Base-by-base conservation (phyloP, 2,113 vertebrate genomes). In the Aplodontia rufa region DNA sequence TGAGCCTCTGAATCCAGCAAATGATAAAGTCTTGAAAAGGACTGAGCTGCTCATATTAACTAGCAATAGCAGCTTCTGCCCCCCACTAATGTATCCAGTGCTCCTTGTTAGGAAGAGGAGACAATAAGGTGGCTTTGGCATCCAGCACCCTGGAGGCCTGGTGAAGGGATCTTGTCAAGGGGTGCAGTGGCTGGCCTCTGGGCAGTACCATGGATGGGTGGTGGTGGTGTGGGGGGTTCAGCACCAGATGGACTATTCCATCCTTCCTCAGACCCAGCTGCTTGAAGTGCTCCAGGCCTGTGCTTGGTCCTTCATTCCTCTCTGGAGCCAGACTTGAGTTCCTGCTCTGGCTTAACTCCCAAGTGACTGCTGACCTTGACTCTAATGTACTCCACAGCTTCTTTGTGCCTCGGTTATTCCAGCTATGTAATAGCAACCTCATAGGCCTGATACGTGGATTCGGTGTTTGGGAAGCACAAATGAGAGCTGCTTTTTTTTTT, bases 61-160 rank as follows among this genome's bases (percentile, higher is more conserved):
- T 32, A 71, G 74, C 24, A 58, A 40, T 40, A 64, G 32, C 28
- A 64, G 69, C 37, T 6, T 49, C 42, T 82, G 40, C 26, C 22
- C 3, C 0, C 30, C 62, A 3, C 62, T 13, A 58, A 9, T 9
- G 26, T 37, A 19, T 40, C 22, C 12, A 20, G 0, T 51, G 30
- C 14, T 69, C 10, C 55, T 90, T 87, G 6, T 75, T 74, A 64
- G 66, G 66, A 49, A 64, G 22, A 49, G 12, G 37, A 12, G 19
- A n/a, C 16, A 6, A 14, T n/a, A n/a, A 42, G 13, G 42, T 94
- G 45, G 32, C 49, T 75, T 94, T 94, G 74, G 74, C 11, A 22
- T 72, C 35, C 28, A 58, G 35, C 7, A 51, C 51, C 49, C 35
- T 30, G 45, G 58, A 68, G 20, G 37, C 24, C 16, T 66, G 16